A percentile compares a stretch with the other conserved stretches of the same genome.
These are phyloP conservation scores for Ceratotherium simum DNA, from an alignment of 2,113 vertebrate genomes.

Conservation along the genomic window DNA sequence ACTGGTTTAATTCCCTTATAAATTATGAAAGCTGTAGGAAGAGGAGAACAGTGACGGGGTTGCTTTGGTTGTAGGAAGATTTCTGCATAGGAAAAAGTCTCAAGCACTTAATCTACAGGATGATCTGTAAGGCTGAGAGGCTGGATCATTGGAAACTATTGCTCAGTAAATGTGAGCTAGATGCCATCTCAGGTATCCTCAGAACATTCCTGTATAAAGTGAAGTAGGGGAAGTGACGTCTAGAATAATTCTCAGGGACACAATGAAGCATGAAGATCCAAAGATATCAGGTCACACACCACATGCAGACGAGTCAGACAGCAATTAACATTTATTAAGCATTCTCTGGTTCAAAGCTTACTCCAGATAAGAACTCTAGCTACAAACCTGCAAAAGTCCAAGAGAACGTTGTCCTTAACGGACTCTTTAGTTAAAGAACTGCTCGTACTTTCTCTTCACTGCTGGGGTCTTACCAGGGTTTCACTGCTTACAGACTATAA, in stretches of 20 bases:
- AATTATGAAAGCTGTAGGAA: conserved; percentile 55
- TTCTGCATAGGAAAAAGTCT: conserved; percentile 58
- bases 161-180: conserved; percentile 14
- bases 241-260: background rate
- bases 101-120: background rate
- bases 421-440: background rate
- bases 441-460: background rate
- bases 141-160: conserved; percentile 63
- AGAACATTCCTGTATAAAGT: background rate
- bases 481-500: background rate
- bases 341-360: conserved; percentile 8
- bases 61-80: background rate
- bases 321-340: conserved; percentile 20
- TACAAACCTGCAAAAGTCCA: background rate
- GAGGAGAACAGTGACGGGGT: background rate
- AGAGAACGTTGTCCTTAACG: background rate
- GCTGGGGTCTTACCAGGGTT: background rate
- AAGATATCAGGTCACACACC: conserved; percentile 50
- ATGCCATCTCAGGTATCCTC: conserved; percentile 61
- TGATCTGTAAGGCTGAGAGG: conserved; percentile 55
- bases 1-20: conserved; percentile 35
- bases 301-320: background rate
- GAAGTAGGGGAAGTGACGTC: background rate
- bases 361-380: background rate
- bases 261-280: background rate